These are phyloP conservation scores for Cuniculus paca DNA, from an alignment of 2,797 vertebrate species.

Conservation along the genomic window DNA sequence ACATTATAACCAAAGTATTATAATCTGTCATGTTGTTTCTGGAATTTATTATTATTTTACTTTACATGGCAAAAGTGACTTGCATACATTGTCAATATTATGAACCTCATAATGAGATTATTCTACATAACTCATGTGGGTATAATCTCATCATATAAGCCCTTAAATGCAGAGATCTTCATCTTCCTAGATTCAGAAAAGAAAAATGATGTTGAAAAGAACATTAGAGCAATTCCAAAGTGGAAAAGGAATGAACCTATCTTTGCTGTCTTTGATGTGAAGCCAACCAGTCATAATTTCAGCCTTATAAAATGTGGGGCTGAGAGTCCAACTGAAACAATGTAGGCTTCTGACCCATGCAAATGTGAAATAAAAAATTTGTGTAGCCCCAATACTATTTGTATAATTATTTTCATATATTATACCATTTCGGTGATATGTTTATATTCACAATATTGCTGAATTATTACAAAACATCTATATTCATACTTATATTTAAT, in stretches of 20 bases:
- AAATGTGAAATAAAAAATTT: conserved; percentile 1
- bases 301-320: background rate
- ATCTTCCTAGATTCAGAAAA: background rate
- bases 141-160: background rate
- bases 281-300: background rate
- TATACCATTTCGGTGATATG: background rate
- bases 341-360: background rate
- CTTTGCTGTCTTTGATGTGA: background rate
- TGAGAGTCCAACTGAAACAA: background rate
- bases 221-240: background rate
- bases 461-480: background rate
- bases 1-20: background rate
- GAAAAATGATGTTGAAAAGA: background rate
- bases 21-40: background rate
- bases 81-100: background rate
- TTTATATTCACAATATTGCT: background rate
- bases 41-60: background rate
- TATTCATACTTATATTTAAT: background rate
- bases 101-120: background rate
- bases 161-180: background rate
- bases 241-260: background rate
- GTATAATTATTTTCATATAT: conserved; percentile 14
- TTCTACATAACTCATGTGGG: background rate
- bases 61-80: background rate
- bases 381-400: background rate